Percentiles rank a stretch among this genome's conserved stretches.
Conservation (phyloP, 2,113 vertebrate species). For the Corythoichthys haematopterus region DNA sequence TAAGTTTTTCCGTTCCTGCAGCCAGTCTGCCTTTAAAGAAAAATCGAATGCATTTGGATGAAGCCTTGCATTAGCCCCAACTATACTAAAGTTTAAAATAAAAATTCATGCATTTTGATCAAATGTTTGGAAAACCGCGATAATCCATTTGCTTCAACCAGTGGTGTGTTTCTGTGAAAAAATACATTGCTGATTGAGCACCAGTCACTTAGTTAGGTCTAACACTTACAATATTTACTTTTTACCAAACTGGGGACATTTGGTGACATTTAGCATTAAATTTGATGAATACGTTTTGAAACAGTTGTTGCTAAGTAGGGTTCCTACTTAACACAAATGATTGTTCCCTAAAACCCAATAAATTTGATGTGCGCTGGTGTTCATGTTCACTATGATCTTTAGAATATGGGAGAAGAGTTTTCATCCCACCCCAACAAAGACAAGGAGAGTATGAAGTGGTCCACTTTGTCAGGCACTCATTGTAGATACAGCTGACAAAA, state of each 20-base stretch:
- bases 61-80: conserved; percentile 55
- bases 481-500: not conserved
- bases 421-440: too few species aligned
- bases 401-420: not conserved
- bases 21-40: conserved; percentile 67
- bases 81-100: conserved; percentile 56
- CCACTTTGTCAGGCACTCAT: not conserved
- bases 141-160: not conserved
- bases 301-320: not conserved
- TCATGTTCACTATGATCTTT: not conserved
- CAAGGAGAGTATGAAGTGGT: not conserved
- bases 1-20: conserved; percentile 45
- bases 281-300: not conserved
- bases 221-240: not conserved
- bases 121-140: conserved; percentile 19
- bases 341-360: not conserved
- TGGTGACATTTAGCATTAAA: not conserved
- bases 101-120: conserved; percentile 41
- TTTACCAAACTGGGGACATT: not conserved
- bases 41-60: conserved; percentile 54
- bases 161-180: not conserved
- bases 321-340: not conserved
- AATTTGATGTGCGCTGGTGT: not conserved
- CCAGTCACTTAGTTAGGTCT: not conserved
- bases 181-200: not conserved